Evolutionary conservation across 2,888 invertebrate genomes (phyloP).

Genomic region (Polydrusus cervinus): DNA sequence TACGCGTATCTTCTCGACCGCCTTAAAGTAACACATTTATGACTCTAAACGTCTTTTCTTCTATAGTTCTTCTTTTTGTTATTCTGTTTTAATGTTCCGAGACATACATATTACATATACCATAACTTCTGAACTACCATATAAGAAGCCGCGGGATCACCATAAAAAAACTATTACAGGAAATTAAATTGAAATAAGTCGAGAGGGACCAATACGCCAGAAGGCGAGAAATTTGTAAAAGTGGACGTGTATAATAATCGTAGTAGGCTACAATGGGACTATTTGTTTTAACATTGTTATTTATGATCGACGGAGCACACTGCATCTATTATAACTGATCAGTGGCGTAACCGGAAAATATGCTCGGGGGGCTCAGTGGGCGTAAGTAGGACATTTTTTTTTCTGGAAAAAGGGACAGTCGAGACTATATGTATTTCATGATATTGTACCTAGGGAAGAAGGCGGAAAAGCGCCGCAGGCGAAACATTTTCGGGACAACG

Average conservation of each 20-base stretch:
- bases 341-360: too few relatives aligned
- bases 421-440: too few relatives aligned
- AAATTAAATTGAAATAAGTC: conserved; percentile 29
- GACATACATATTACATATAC: conserved; percentile 49
- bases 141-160: conserved; percentile 48
- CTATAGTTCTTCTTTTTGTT: conserved; percentile 40
- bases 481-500: too few relatives aligned
- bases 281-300: too few relatives aligned
- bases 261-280: too few relatives aligned
- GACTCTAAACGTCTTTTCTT: conserved; percentile 42
- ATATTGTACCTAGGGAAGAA: too few relatives aligned
- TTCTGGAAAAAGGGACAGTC: too few relatives aligned
- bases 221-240: conserved; percentile 16
- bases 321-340: too few relatives aligned
- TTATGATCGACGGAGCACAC: too few relatives aligned
- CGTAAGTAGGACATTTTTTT: too few relatives aligned
- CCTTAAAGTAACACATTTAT: conserved; percentile 31
- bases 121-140: conserved; percentile 47
- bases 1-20: neutral
- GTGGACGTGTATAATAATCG: neutral
- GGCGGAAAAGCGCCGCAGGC: too few relatives aligned
- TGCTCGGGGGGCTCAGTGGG: too few relatives aligned
- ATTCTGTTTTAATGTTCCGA: conserved; percentile 45
- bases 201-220: neutral
- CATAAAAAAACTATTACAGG: conserved; percentile 48